Evolutionary conservation across 2,797 vertebrate species (phyloP).

Genomic region (Aulostomus chinensis): DNA sequence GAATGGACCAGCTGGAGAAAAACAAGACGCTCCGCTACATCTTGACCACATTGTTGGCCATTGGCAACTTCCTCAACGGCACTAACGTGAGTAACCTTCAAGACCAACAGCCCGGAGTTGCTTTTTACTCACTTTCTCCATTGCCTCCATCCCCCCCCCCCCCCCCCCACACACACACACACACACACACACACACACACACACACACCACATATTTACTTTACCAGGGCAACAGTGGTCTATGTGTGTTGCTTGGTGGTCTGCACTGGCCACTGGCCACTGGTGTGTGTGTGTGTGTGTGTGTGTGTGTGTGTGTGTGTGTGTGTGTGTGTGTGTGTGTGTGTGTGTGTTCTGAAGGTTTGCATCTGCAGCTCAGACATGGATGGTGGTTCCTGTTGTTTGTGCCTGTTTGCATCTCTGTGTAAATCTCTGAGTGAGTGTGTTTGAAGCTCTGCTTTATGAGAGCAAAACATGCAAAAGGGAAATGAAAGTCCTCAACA

Average conservation of each 20-base stretch:
- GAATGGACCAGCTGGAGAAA: conserved; percentile 97
- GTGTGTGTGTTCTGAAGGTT: too few species aligned
- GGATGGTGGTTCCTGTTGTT: too few species aligned
- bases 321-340: conserved; percentile 22
- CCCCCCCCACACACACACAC: too few species aligned
- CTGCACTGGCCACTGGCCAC: conserved; percentile 42
- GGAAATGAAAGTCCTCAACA: conserved; percentile 64
- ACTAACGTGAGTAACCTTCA: conserved; percentile 86
- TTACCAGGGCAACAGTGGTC: conserved; percentile 48
- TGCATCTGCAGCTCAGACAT: too few species aligned
- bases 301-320: conserved; percentile 14
- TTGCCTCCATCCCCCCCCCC: conserved; percentile 15
- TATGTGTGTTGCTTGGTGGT: conserved; percentile 49
- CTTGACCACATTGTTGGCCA: conserved; percentile 92
- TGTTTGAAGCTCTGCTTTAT: conserved; percentile 32
- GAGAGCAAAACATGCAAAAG: conserved; percentile 50
- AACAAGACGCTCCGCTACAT: conserved; percentile 94
- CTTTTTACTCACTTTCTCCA: too few species aligned
- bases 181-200: too few species aligned
- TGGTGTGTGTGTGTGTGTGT: conserved; percentile 15
- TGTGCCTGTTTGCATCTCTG: too few species aligned
- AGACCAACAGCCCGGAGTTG: conserved; percentile 15
- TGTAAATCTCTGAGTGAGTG: conserved; percentile 28
- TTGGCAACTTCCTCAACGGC: conserved; percentile 98
- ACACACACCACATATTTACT: conserved; percentile 49